A percentile compares a stretch with the other conserved stretches of the same genome.
Evolutionary conservation across 2,888 invertebrate species (phyloP).

Genomic region (Neelides folsomi): DNA sequence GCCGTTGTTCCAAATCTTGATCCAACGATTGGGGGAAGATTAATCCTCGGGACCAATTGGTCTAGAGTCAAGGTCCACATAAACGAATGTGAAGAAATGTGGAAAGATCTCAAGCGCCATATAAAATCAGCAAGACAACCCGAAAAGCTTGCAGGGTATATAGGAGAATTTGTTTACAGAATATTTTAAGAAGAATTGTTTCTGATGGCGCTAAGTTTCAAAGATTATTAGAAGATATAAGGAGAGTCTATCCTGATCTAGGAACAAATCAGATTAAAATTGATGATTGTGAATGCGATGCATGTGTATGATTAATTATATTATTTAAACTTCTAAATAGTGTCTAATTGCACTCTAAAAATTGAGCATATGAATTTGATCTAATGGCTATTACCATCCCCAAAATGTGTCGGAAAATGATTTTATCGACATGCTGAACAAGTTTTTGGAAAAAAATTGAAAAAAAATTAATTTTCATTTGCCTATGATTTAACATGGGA

Average conservation of each 20-base stretch:
- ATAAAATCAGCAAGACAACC: neutral
- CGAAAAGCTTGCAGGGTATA: neutral
- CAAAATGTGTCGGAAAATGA: no score
- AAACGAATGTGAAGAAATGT: neutral
- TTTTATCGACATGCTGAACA: no score
- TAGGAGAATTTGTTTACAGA: neutral
- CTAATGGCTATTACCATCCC: no score
- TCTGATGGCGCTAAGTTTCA: neutral
- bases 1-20: neutral
- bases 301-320: no score
- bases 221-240: constrained; percentile 1
- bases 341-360: no score
- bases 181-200: neutral
- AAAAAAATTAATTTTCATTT: no score
- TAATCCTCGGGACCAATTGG: neutral
- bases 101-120: neutral
- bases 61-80: constrained; percentile 1
- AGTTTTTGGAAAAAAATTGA: no score
- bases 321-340: no score
- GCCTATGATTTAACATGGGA: no score
- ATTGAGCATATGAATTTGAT: no score
- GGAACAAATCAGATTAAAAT: neutral
- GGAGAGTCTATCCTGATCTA: constrained; percentile 2
- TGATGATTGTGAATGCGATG: no score
- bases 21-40: neutral